Evolutionary conservation across 2,888 invertebrate genomes (phyloP), one percentile per base, ranked within the genome.

Genomic region (Neuroscelio doddi): DNA sequence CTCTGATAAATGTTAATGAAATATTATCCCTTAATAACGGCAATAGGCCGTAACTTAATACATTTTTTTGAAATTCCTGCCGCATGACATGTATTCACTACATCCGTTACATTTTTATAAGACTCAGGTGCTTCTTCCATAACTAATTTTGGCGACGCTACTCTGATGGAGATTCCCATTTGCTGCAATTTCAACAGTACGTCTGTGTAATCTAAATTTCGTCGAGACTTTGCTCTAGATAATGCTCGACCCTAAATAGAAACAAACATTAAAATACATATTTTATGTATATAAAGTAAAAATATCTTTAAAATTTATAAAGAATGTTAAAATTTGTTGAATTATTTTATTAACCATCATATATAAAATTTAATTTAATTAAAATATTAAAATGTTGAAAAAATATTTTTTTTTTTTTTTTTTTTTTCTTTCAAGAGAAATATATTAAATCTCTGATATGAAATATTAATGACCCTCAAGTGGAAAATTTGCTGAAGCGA

Each of bases 41-140:
- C 99, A 80, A 99, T 96, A 0, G 99, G 99, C 74, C 97, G 88
- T 76, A 99, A 87, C 86, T 99, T 98, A 32, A 99, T 93, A 77
- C 95, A 92, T 84, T 98, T 99, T 82, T 96, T 95, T 79, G 97
- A 97, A 59, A 99, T 97, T 10, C 98, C 98, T 29, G 97, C 99
- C 15, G 92, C 92, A 83, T 99, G 97, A 78, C 99, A 99, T 1
- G 99, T 99, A 83, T 99, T 91, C 0, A 99, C 99, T 5, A 99
- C 99, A 87, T 99, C 99, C 0, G 97, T 98, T 0, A 99, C 99
- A 87, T 99, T 96, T 86, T 99, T 99, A 85, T 99, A 99, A 0
- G 98, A 98, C 80, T 98, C 97, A 0, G 99, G 99, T 2, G 99
- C 96, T 87, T 99, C 99, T 86, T 99, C 99, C 98, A 99, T 99